Base-by-base conservation (phyloP, 2,797 vertebrate species). In the Atherinosoma microstoma region DNA sequence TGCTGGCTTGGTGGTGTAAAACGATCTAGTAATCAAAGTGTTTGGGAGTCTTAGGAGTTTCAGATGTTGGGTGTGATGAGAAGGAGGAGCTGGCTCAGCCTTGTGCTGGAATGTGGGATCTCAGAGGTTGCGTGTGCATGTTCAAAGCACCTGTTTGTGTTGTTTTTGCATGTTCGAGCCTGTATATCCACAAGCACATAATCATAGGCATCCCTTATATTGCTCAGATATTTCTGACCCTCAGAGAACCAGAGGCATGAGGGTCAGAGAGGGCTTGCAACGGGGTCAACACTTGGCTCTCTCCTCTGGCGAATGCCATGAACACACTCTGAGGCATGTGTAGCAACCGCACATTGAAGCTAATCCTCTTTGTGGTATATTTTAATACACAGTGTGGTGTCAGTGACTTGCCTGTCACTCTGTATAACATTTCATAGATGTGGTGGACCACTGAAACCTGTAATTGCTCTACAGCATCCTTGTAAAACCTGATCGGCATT, bases 181-280 rank as follows among this genome's bases (percentile, higher is more conserved):
- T 87, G 86, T 70, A 54, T 27, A 78, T 20, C 35, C 49, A 77
- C 76, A 58, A 77, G 57, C 42, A 53, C 61, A 59, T 42, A 36
- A 61, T 74, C 83, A 80, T 79, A 84, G 86, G 75, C 83, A 83
- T 59, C 69, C 3, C 45, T 76, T 64, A 71, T 62, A 72, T 78
- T 83, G 78, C 70, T 80, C 64, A 70, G 74, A 87, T 92, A 89
- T 91, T 92, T 87, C 64, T 71, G 83, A 87, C 60, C 35, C 68
- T 68, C 67, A 58, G 75, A 73, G 73, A 72, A 70, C 49, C 76
- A 62, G 30, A 64, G 64, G 29, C 67, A 34, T 59, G 10, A n/a
- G 45, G 49, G 54, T 58, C 27, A 53, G 16, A 27, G 27, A 57
- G 54, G 54, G 15, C 16, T 69, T 40, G 27, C 67, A 61, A 57